Percentiles rank a stretch among this genome's conserved stretches.
These are phyloP conservation scores for Chromobotia macracanthus DNA, from an alignment of 2,797 vertebrate species.

Conservation along the genomic window DNA sequence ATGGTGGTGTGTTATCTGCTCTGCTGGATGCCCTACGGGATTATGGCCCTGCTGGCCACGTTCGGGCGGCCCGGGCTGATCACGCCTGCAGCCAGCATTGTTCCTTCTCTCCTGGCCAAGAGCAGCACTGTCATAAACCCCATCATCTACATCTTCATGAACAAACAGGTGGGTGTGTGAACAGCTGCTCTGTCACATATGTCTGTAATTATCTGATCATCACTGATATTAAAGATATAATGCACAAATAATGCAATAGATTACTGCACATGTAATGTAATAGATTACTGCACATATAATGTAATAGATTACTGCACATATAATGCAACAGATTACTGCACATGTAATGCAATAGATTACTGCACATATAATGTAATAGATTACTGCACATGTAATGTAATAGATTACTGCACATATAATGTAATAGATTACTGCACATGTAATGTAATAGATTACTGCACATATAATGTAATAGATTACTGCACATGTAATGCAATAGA, in stretches of 20 bases:
- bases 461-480: not conserved
- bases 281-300: no score
- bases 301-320: not conserved
- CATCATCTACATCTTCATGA: constrained; percentile 84
- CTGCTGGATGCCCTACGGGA: constrained; percentile 83
- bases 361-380: not conserved
- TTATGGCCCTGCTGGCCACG: constrained; percentile 76
- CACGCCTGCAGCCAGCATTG: constrained; percentile 75
- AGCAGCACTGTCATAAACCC: constrained; percentile 83
- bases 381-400: no score
- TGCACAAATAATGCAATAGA: not conserved
- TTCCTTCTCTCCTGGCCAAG: constrained; percentile 83
- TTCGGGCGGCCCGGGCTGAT: constrained; percentile 76
- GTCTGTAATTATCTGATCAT: not conserved
- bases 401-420: no score
- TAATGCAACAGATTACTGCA: no score
- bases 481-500: no score
- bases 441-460: no score
- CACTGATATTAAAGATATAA: not conserved
- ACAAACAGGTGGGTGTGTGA: constrained; percentile 79
- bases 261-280: no score
- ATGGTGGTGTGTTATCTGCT: constrained; percentile 83
- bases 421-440: not conserved
- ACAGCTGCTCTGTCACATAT: not conserved
- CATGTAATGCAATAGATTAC: no score